These are phyloP conservation scores for Tortrix viridana DNA, from an alignment of 2,888 invertebrate species.

Conservation along the genomic window DNA sequence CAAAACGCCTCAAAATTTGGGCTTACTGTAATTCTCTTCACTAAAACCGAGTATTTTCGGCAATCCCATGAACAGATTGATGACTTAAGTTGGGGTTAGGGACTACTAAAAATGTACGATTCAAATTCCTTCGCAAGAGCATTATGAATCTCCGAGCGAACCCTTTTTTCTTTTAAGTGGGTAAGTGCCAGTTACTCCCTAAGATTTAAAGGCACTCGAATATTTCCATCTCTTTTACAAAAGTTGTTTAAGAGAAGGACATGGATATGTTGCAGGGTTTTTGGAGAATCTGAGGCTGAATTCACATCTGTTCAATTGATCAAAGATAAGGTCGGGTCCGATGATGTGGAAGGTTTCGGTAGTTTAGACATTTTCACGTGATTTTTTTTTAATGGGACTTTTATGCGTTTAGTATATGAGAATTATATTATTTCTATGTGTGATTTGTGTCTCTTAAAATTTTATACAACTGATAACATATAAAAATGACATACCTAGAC, in stretches of 20 bases:
- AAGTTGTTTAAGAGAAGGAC: background rate
- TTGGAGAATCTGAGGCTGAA: background rate
- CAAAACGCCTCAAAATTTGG: background rate
- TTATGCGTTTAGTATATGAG: no score
- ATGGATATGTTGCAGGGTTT: background rate
- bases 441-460: no score
- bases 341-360: constrained; percentile 4
- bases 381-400: background rate
- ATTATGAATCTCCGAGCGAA: constrained; percentile 7
- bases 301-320: constrained; percentile 9
- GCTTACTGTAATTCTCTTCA: background rate
- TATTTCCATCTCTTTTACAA: background rate
- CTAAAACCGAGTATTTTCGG: background rate
- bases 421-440: no score
- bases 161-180: constrained; percentile 10
- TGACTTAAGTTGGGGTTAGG: constrained; percentile 12
- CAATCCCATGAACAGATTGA: constrained; percentile 10
- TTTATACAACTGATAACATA: no score
- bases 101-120: constrained; percentile 16
- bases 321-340: constrained; percentile 5
- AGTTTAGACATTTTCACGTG: background rate
- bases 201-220: background rate
- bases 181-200: constrained; percentile 11
- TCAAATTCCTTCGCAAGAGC: constrained; percentile 6
- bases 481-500: no score